Conservation (phyloP, 2,113 vertebrate species). For the Chascanopsetta lugubris region DNA sequence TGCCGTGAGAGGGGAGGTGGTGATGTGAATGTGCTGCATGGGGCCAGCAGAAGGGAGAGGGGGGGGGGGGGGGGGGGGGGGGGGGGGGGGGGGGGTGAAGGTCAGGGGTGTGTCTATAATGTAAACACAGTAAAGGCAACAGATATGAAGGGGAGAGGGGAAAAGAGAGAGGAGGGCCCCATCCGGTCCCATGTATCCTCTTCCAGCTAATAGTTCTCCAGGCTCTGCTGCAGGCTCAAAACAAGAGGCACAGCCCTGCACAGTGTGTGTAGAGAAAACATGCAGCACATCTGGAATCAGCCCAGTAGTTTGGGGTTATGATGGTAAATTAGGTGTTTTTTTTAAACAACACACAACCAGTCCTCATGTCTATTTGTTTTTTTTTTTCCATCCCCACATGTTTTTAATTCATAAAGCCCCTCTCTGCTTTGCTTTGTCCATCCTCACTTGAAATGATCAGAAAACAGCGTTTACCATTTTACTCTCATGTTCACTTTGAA, state of each 20-base stretch:
- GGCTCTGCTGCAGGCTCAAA: constrained; percentile 33
- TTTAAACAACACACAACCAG: neutral
- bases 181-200: constrained; percentile 57
- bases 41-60: constrained; percentile 38
- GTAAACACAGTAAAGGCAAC: constrained; percentile 65
- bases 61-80: constrained; percentile 70
- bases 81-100: constrained; percentile 58
- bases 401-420: too few species aligned
- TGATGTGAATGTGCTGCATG: constrained; percentile 26
- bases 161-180: constrained; percentile 44
- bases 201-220: constrained; percentile 29
- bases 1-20: constrained; percentile 28
- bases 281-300: too few species aligned
- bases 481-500: too few species aligned
- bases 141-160: constrained; percentile 58
- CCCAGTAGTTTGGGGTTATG: too few species aligned
- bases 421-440: too few species aligned
- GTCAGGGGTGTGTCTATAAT: constrained; percentile 72
- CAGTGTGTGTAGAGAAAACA: neutral
- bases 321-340: too few species aligned
- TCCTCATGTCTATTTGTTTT: neutral
- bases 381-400: too few species aligned
- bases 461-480: too few species aligned
- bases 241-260: constrained; percentile 10
- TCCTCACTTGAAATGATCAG: too few species aligned